Conservation (phyloP, 2,888 invertebrate species). For the Molorchus minor region DNA sequence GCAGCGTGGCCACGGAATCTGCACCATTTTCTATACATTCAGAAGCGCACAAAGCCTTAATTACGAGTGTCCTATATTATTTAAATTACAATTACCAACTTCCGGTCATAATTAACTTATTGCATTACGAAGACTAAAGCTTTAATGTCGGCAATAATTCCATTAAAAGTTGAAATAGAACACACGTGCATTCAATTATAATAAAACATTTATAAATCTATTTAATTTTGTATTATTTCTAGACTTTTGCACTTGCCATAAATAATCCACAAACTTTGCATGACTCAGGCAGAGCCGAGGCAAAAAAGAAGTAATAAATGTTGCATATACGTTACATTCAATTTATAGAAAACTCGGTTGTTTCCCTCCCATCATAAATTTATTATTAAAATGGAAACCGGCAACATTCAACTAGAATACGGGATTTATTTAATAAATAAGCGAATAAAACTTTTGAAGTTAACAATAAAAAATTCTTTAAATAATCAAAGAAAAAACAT, state of each 20-base stretch:
- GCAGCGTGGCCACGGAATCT: conserved; percentile 34
- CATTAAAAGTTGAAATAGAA: conserved; percentile 60
- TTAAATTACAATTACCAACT: conserved; percentile 63
- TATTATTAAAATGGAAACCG: conserved; percentile 22
- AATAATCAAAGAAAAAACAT: conserved; percentile 51
- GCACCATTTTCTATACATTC: conserved; percentile 56
- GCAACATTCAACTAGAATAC: conserved; percentile 23
- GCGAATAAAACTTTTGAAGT: conserved; percentile 48
- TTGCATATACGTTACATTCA: conserved; percentile 20
- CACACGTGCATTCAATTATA: conserved; percentile 61
- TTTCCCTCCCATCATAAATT: conserved; percentile 12
- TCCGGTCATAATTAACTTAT: conserved; percentile 61
- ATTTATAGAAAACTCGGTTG: conserved; percentile 26
- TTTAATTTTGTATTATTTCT: conserved; percentile 56
- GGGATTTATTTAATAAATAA: conserved; percentile 47
- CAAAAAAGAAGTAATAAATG: conserved; percentile 32
- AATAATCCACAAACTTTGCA: conserved; percentile 48
- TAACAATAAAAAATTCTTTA: conserved; percentile 50
- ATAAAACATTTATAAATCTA: conserved; percentile 61
- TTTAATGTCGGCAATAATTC: conserved; percentile 61
- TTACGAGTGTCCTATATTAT: conserved; percentile 61
- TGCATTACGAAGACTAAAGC: conserved; percentile 60
- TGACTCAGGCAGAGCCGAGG: conserved; percentile 38
- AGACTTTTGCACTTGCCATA: conserved; percentile 52
- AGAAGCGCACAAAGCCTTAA: conserved; percentile 56